Evolutionary conservation across 2,113 vertebrate genomes (phyloP).

Genomic region (Nipponia nippon): DNA sequence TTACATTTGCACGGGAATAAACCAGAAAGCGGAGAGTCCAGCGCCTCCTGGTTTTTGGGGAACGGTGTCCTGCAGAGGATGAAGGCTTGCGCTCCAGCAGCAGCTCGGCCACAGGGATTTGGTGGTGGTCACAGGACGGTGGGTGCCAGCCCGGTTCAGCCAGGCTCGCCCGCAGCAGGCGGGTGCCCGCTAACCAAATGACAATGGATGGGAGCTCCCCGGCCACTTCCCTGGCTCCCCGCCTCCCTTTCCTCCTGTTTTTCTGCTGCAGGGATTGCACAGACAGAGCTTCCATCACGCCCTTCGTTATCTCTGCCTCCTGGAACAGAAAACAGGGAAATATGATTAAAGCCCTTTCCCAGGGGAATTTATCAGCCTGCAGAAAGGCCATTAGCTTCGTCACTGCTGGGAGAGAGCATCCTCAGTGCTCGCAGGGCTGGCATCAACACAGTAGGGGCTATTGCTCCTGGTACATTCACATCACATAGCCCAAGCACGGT

Average conservation of each 20-base stretch:
- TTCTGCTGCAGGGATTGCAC: not conserved
- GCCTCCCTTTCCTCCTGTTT: not conserved
- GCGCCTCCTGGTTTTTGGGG: not conserved
- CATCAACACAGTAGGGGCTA: rapidly evolving
- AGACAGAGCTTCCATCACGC: rapidly evolving
- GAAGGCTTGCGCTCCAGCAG: not conserved
- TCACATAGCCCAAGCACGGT: rapidly evolving
- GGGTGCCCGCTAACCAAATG: not conserved
- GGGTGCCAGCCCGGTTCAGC: rapidly evolving
- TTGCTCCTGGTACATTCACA: not conserved
- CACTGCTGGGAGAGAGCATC: not conserved
- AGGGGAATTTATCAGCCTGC: not conserved
- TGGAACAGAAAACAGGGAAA: not conserved
- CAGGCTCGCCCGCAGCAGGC: rapidly evolving
- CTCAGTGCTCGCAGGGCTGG: not conserved
- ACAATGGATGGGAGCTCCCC: not conserved
- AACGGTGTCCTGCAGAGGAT: rapidly evolving
- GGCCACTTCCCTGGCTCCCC: not conserved
- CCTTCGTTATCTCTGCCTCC: not conserved
- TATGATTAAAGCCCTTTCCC: not conserved
- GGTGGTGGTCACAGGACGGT: rapidly evolving
- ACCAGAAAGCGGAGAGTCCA: not conserved
- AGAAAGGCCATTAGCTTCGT: not conserved
- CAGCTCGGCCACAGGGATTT: not conserved
- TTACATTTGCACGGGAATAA: not conserved